Conservation (phyloP, 2,888 invertebrate species). For the Oligia strigilis region DNA sequence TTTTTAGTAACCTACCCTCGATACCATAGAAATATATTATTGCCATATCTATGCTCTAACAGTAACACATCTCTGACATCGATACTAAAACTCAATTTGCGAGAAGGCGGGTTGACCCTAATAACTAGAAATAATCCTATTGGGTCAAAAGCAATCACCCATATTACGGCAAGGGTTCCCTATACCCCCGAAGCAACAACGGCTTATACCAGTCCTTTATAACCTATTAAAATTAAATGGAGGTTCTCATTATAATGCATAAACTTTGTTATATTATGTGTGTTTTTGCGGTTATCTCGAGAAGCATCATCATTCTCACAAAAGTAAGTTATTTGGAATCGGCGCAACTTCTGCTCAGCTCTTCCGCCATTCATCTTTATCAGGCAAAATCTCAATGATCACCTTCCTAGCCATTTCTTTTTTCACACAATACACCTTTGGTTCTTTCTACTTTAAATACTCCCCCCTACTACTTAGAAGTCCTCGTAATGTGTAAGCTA, state of each 20-base stretch:
- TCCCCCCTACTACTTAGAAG: background rate
- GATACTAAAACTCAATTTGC: slow-evolving; percentile 10
- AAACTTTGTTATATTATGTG: background rate
- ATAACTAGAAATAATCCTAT: slow-evolving; percentile 36
- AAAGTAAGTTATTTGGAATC: no score
- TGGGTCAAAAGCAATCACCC: slow-evolving; percentile 37
- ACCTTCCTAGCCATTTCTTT: background rate
- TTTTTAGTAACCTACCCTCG: background rate
- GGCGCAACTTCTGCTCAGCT: no score
- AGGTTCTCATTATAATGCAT: background rate
- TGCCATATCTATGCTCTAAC: background rate
- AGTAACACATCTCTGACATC: background rate
- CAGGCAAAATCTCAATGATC: background rate
- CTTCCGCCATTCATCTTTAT: background rate
- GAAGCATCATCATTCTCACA: background rate
- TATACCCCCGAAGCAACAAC: slow-evolving; percentile 18
- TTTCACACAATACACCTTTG: background rate
- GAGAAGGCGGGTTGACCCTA: background rate
- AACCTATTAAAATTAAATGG: background rate
- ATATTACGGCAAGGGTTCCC: slow-evolving; percentile 5
- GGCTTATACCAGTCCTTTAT: slow-evolving; percentile 6
- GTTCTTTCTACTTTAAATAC: background rate
- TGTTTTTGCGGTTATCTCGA: background rate
- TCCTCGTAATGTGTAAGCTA: background rate
- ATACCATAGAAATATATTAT: background rate